Conservation (phyloP, 2,888 invertebrate species). For the Cinara cedri region DNA sequence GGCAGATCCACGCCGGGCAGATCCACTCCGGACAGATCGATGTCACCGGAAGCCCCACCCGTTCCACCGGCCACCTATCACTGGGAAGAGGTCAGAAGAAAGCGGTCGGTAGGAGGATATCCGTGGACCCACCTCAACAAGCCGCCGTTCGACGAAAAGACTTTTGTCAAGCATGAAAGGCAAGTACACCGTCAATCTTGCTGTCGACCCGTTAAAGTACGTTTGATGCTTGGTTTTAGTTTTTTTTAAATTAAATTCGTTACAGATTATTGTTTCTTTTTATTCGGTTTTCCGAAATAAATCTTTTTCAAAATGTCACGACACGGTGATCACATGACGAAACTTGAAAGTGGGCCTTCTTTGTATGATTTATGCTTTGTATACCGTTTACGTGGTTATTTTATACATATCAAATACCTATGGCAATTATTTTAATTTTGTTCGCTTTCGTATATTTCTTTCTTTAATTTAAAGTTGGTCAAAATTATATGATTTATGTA, state of each 20-base stretch:
- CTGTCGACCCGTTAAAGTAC: slow-evolving; percentile 11
- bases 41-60: slow-evolving; percentile 65
- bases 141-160: slow-evolving; percentile 66
- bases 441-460: no score
- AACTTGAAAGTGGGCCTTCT: no score
- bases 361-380: no score
- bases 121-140: slow-evolving; percentile 82
- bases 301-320: no score
- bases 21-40: slow-evolving; percentile 35
- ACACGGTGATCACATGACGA: no score
- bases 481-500: no score
- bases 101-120: slow-evolving; percentile 75
- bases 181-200: slow-evolving; percentile 70
- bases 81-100: slow-evolving; percentile 79
- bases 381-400: no score
- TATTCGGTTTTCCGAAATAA: no score
- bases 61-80: slow-evolving; percentile 78
- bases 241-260: neutral
- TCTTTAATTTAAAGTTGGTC: no score
- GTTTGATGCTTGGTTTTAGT: neutral
- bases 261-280: no score
- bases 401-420: no score
- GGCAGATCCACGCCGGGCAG: neutral
- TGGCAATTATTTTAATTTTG: no score
- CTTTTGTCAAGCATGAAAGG: slow-evolving; percentile 64